Evolutionary conservation across 2,797 vertebrate species (phyloP).

Genomic region (Anisognathus igniventris): DNA sequence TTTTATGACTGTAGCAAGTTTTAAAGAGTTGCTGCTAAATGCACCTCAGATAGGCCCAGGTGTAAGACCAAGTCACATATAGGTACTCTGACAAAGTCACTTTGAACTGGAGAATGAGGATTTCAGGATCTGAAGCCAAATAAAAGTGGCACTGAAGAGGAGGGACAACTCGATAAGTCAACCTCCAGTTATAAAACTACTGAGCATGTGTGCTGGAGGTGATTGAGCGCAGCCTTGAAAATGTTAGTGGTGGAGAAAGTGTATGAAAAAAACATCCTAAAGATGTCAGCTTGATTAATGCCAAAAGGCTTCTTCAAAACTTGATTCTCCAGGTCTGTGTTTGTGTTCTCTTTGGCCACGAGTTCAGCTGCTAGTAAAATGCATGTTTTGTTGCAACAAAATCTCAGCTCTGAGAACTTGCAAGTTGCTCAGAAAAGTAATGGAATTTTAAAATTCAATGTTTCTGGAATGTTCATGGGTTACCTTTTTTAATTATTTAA

Average conservation of each 20-base stretch:
- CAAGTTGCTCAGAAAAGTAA: neutral
- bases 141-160: neutral
- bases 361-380: neutral
- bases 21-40: neutral
- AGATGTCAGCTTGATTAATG: neutral
- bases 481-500: neutral
- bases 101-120: neutral
- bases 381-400: neutral
- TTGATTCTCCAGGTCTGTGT: neutral
- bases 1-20: neutral
- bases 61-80: neutral
- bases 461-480: neutral
- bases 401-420: neutral
- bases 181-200: neutral
- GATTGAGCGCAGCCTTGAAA: neutral
- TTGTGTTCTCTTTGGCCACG: neutral
- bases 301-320: neutral
- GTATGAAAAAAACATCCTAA: neutral
- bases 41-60: neutral
- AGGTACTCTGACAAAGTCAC: neutral
- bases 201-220: neutral
- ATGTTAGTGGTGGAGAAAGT: neutral
- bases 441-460: neutral
- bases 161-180: neutral
- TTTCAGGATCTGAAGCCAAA: neutral